These are phyloP conservation scores for Drosophila nebulosa DNA, from an alignment of 1,140 invertebrate genomes.

Conservation along the genomic window DNA sequence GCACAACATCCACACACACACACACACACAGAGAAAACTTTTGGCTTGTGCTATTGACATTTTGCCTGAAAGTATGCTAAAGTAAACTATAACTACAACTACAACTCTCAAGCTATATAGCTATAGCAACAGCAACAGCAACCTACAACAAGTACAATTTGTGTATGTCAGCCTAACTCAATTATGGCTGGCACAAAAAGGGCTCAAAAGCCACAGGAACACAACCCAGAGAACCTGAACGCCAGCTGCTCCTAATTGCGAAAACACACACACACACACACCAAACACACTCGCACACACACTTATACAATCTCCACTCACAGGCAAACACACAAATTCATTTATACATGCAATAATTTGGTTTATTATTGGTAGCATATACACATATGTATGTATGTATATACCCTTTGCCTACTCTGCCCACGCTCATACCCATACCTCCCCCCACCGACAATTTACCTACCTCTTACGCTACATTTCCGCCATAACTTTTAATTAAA, in stretches of 20 bases:
- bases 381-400: too few species aligned
- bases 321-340: constrained; percentile 60
- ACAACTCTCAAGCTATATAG: background rate
- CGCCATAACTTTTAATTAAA: constrained; percentile 78
- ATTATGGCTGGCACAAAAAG: constrained; percentile 70
- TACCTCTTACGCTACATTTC: constrained; percentile 56
- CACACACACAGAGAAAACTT: constrained; percentile 28
- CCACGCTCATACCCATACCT: background rate
- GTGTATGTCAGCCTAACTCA: constrained; percentile 60
- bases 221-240: constrained; percentile 49
- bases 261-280: constrained; percentile 31
- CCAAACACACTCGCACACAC: constrained; percentile 26
- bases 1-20: background rate
- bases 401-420: background rate
- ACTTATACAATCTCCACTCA: background rate
- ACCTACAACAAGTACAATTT: background rate
- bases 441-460: background rate
- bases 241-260: constrained; percentile 75
- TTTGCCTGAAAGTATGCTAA: constrained; percentile 50
- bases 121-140: background rate
- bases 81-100: constrained; percentile 38
- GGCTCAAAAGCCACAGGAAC: constrained; percentile 71
- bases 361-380: constrained; percentile 68
- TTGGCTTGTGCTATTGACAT: constrained; percentile 9
- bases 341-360: constrained; percentile 79